Base-by-base conservation (phyloP, 2,113 vertebrate genomes). In the Bubo scandiacus region DNA sequence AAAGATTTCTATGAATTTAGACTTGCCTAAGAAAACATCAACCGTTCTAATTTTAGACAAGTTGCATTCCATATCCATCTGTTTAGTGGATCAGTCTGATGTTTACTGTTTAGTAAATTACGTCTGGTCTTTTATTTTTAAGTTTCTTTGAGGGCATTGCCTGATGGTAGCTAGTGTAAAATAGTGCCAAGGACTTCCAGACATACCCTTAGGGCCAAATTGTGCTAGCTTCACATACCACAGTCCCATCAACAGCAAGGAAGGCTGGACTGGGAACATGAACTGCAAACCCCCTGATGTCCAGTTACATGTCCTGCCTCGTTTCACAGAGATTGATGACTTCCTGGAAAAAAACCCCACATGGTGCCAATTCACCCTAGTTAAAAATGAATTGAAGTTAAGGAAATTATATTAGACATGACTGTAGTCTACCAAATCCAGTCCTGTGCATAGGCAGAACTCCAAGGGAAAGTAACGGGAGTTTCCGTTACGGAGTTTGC, bases 1-100 rank as follows among this genome's bases (percentile, higher is more conserved):
- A 92, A 84, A 91, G 52, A 85, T 66, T 87, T 86, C 85, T 82
- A 85, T 80, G 29, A 75, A 79, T 95, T 88, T 77, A 94, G 86
- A 87, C 81, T 54, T 94, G 83, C 83, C 62, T 89, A 91, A 94
- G 95, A 87, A 97, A 97, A 94, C 86, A 94, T 71, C 49, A 84
- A 32, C 92, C 3, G 0, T 91, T 91, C 91, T 93, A 85, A 94
- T 94, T 95, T 96, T 86, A 97, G 80, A 52, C 26, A n/a, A 82
- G 54, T 80, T 87, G 58, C 92, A 95, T 97, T 88, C 86, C 83
- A 66, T 72, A 68, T 61, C 57, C 79, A 87, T 96, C 84, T 94
- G 88, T 94, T 95, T 43, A 92, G 65, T 85, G 81, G 62, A 90
- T 96, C 92, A 77, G 43, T 58, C 55, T 88, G 51, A 75, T 93